Evolutionary conservation across 2,797 vertebrate species (phyloP), one percentile per base, ranked within the genome.

Genomic region (Perdix hodgsoniae): DNA sequence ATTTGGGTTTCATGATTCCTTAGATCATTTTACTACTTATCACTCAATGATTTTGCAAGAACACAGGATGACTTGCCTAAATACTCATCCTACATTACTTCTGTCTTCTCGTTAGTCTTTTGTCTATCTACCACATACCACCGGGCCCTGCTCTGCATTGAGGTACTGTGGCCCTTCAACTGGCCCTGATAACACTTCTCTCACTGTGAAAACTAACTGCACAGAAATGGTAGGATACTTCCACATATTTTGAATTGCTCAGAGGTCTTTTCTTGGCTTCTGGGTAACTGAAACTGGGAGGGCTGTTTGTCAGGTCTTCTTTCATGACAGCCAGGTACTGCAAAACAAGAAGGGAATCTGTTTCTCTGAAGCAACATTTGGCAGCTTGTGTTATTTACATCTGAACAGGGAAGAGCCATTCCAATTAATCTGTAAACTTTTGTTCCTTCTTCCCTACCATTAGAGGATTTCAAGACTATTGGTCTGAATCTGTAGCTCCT

Each of bases 401-500:
- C 49, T 66, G 52, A 73, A 72, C 47, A 52, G 31, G 7, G 27
- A 56, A 23, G 26, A 39, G 21, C 33, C 44, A 45, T 37, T 31
- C n/a, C 49, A 40, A 59, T 22, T 23, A 26, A 70, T 47, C 35
- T 70, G 11, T 37, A n/a, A 19, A 60, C 18, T 16, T 67, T 67
- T 70, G 23, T 60, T 75, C 37, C 31, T 86, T 89, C 63, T 72
- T 90, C 26, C 16, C 12, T 54, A 7, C 31, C 81, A 9, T n/a
- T 70, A 73, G 2, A 74, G 26, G 24, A 91, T 52, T 90, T 79
- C 50, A 90, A 83, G 81, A 73, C 4, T 81, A 78, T 70, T 89
- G 69, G 84, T 83, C 70, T 81, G 69, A 92, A 93, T 87, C 50
- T 90, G 78, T 77, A 85, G 63, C 70, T 91, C 77, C 24, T 50